Conservation (phyloP, 37 sponge, comb jelly and placozoan genomes). For the Ephydatia muelleri region DNA sequence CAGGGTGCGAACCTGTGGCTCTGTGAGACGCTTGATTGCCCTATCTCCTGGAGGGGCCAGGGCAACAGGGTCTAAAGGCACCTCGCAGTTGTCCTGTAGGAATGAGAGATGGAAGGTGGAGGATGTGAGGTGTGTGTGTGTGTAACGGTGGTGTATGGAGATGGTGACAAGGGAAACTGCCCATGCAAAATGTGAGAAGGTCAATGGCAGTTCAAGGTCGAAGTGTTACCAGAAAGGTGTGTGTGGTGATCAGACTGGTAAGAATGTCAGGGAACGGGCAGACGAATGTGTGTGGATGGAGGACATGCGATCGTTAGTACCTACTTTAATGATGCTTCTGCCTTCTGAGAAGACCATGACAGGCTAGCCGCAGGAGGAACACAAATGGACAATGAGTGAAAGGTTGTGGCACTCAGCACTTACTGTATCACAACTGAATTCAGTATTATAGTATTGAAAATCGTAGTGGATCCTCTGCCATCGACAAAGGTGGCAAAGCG, state of each 20-base stretch:
- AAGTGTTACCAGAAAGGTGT: neutral
- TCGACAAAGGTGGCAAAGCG: constrained; percentile 68
- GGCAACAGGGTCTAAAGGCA: constrained; percentile 16
- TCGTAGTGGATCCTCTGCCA: constrained; percentile 92
- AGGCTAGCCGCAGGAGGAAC: constrained; percentile 62
- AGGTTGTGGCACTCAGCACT: neutral
- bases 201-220: neutral
- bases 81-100: neutral
- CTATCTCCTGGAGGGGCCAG: constrained; percentile 46
- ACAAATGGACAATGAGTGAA: neutral
- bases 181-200: constrained; percentile 36
- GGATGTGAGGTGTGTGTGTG: too few relatives aligned
- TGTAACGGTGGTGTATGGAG: neutral
- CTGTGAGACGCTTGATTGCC: constrained; percentile 3
- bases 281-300: neutral
- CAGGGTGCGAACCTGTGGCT: neutral
- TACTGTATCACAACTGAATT: constrained; percentile 75
- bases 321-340: constrained; percentile 80
- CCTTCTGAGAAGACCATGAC: constrained; percentile 81
- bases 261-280: neutral
- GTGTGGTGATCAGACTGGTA: neutral
- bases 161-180: constrained; percentile 16
- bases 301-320: constrained; percentile 26
- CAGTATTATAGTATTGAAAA: constrained; percentile 78
- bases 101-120: too few relatives aligned